Conservation (phyloP, 2,113 vertebrate species). For the Cervus canadensis region DNA sequence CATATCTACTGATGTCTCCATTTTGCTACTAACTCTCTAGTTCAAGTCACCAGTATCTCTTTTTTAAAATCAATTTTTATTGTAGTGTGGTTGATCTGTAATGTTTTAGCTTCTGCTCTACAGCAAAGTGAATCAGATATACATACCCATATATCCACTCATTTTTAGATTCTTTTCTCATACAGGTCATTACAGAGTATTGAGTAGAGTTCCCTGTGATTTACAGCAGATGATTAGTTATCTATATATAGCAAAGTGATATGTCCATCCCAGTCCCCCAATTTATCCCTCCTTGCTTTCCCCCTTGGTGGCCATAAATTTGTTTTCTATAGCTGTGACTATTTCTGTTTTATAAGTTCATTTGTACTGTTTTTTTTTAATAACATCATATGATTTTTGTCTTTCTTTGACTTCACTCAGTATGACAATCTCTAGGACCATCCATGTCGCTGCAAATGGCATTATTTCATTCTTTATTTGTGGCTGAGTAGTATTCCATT, state of each 20-base stretch:
- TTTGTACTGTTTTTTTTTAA: neutral
- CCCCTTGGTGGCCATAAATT: neutral
- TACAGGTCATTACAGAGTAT: neutral
- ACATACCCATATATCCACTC: neutral
- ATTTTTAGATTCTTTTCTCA: neutral
- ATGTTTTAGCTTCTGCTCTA: neutral
- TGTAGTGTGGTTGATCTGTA: neutral
- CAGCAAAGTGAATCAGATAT: neutral
- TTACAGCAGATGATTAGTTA: neutral
- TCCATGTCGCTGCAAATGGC: neutral
- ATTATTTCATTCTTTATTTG: neutral
- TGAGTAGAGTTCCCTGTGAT: neutral
- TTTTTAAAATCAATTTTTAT: neutral
- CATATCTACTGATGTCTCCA: neutral
- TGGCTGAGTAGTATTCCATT: neutral
- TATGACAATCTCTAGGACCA: neutral
- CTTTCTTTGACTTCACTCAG: neutral
- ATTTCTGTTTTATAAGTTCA: neutral
- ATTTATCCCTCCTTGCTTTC: neutral
- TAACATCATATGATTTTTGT: neutral
- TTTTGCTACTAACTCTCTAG: neutral
- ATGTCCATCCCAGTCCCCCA: neutral
- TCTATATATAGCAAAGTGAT: neutral
- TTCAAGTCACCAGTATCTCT: neutral
- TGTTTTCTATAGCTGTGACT: neutral